Percentiles rank a stretch among this genome's conserved stretches.
Evolutionary conservation across 1,140 invertebrate species (phyloP).

Genomic region (Conus betulinus): DNA sequence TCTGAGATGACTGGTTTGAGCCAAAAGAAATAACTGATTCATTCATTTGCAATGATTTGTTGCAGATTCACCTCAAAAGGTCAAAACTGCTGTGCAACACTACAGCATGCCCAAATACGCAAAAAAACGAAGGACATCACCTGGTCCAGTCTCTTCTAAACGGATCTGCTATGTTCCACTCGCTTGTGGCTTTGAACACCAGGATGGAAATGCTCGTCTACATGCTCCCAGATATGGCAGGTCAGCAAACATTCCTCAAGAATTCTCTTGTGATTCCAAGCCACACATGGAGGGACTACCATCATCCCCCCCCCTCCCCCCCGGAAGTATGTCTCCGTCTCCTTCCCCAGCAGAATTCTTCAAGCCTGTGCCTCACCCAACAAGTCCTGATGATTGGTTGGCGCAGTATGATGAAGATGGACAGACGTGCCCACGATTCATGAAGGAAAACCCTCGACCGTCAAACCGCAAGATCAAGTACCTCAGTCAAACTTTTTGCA

Average conservation of each 20-base stretch:
- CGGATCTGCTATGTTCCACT: slow-evolving; percentile 49
- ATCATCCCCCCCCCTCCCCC: not conserved
- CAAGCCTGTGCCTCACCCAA: slow-evolving; percentile 57
- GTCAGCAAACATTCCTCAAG: slow-evolving; percentile 35
- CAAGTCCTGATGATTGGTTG: slow-evolving; percentile 67
- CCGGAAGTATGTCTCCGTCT: not conserved
- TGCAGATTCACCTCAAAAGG: not conserved
- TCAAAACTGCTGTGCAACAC: not conserved
- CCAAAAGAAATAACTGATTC: no score
- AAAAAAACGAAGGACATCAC: slow-evolving; percentile 22
- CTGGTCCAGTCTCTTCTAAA: not conserved
- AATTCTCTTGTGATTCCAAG: slow-evolving; percentile 32
- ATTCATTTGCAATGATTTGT: no score
- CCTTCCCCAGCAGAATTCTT: slow-evolving; percentile 49
- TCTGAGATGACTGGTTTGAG: no score
- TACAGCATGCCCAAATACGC: slow-evolving; percentile 25
- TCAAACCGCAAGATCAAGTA: slow-evolving; percentile 57
- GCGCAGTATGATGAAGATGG: slow-evolving; percentile 69
- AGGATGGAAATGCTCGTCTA: slow-evolving; percentile 33
- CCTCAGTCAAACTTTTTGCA: slow-evolving; percentile 56
- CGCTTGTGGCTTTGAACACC: slow-evolving; percentile 54
- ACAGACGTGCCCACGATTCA: slow-evolving; percentile 59
- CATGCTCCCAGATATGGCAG: slow-evolving; percentile 49
- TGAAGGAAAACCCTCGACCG: slow-evolving; percentile 62
- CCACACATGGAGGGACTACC: not conserved